These are phyloP conservation scores for Calvadosia cruxmelitensis DNA, from an alignment of 30 jellyfish, hydroid and myxozoan genomes.

Conservation along the genomic window DNA sequence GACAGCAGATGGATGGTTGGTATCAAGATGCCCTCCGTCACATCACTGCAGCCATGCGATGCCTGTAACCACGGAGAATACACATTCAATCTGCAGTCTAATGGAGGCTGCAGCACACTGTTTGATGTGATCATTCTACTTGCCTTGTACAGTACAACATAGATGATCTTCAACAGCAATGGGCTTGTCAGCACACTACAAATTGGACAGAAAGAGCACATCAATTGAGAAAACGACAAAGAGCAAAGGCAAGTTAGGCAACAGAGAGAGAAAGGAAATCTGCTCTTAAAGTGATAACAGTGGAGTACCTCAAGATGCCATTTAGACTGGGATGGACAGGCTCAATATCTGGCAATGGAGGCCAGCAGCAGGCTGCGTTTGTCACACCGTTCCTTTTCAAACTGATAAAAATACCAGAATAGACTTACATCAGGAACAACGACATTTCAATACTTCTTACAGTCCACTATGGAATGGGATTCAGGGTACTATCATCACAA, in stretches of 20 bases:
- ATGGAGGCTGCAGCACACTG: not conserved
- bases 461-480: no score
- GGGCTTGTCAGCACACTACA: no score
- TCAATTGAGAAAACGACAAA: no score
- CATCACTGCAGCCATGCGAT: conserved; percentile 12
- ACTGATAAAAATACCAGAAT: conserved; percentile 2
- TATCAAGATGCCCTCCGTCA: conserved; percentile 38
- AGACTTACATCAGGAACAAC: no score
- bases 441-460: no score
- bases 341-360: conserved; percentile 21
- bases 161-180: conserved; percentile 31
- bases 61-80: conserved; percentile 15
- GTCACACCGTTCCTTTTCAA: conserved; percentile 5
- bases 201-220: no score
- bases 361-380: conserved; percentile 49
- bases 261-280: not conserved
- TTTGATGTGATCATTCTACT: not conserved
- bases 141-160: conserved; percentile 27
- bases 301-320: conserved; percentile 32
- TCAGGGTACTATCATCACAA: no score
- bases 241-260: not conserved
- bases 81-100: not conserved
- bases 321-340: conserved; percentile 36
- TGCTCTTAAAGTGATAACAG: no score
- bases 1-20: conserved; percentile 31